Percentiles rank a stretch among this genome's conserved stretches.
Evolutionary conservation across 2,888 invertebrate genomes (phyloP).

Genomic region (Drosophila anomalipes): DNA sequence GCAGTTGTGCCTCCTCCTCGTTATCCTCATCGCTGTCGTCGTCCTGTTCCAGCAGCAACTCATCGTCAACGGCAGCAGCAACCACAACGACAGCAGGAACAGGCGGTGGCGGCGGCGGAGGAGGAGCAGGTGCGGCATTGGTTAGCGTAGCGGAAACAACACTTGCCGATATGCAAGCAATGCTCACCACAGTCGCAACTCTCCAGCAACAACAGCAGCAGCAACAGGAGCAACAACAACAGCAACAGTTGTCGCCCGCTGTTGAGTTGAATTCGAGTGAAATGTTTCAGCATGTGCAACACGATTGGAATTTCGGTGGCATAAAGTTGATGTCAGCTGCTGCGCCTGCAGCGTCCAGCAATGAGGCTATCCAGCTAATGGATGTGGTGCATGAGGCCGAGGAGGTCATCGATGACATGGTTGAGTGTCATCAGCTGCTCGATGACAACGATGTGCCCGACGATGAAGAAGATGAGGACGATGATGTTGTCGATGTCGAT

Average conservation of each 20-base stretch:
- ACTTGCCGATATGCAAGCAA: slow-evolving; percentile 67
- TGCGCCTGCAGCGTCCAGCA: slow-evolving; percentile 20
- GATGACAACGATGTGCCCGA: slow-evolving; percentile 51
- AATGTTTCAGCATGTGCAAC: slow-evolving; percentile 84
- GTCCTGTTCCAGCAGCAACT: slow-evolving; percentile 69
- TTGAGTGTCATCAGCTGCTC: slow-evolving; percentile 61
- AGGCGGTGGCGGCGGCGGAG: neutral
- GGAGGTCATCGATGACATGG: slow-evolving; percentile 65
- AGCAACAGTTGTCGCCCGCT: slow-evolving; percentile 38
- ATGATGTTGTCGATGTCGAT: slow-evolving; percentile 57
- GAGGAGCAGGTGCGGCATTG: slow-evolving; percentile 30
- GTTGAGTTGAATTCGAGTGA: slow-evolving; percentile 73
- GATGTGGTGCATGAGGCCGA: slow-evolving; percentile 62
- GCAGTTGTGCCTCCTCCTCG: slow-evolving; percentile 73
- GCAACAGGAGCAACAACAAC: slow-evolving; percentile 21
- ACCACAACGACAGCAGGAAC: slow-evolving; percentile 42
- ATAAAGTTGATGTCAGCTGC: slow-evolving; percentile 67
- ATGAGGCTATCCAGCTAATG: slow-evolving; percentile 65
- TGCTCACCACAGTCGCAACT: slow-evolving; percentile 70
- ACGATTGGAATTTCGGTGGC: slow-evolving; percentile 85
- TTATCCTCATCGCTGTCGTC: slow-evolving; percentile 73
- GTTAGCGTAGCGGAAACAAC: slow-evolving; percentile 48
- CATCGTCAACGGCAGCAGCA: slow-evolving; percentile 53
- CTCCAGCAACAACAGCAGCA: slow-evolving; percentile 62
- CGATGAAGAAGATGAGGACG: slow-evolving; percentile 60